Conservation (phyloP, 2,113 vertebrate genomes). For the Lasiurus cinereus region DNA sequence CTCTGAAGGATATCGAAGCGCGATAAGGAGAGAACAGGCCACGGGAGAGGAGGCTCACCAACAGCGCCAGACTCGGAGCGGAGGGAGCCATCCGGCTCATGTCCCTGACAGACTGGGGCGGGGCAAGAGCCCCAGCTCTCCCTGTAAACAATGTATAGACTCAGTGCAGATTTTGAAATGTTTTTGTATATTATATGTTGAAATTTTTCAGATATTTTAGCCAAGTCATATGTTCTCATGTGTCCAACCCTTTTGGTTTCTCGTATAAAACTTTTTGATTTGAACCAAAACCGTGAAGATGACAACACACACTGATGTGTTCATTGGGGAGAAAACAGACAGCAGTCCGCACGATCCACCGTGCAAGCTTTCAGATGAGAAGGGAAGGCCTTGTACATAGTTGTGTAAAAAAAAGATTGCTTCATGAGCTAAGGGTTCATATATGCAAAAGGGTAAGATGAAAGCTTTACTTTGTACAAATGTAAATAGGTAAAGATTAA, state of each 20-base stretch:
- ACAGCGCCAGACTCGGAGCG: slow-evolving; percentile 42
- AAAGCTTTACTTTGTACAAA: slow-evolving; percentile 99
- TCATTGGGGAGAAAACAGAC: neutral
- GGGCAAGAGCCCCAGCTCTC: slow-evolving; percentile 17
- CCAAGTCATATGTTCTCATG: slow-evolving; percentile 87
- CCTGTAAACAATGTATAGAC: slow-evolving; percentile 89
- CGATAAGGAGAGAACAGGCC: slow-evolving; percentile 88
- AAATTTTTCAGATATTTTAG: slow-evolving; percentile 91
- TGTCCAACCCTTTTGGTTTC: slow-evolving; percentile 86
- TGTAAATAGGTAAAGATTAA: slow-evolving; percentile 95
- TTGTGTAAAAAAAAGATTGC: slow-evolving; percentile 89
- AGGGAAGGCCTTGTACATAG: slow-evolving; percentile 93
- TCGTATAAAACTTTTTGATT: slow-evolving; percentile 85
- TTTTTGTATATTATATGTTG: slow-evolving; percentile 91
- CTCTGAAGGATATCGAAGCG: slow-evolving; percentile 98
- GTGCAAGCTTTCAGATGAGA: slow-evolving; percentile 82
- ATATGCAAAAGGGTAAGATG: slow-evolving; percentile 99
- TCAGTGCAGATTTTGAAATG: slow-evolving; percentile 89
- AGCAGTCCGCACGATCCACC: slow-evolving; percentile 65
- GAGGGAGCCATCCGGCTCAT: neutral
- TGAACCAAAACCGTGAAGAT: slow-evolving; percentile 86
- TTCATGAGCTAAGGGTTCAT: slow-evolving; percentile 95
- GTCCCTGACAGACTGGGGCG: slow-evolving; percentile 74
- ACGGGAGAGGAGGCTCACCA: slow-evolving; percentile 62
- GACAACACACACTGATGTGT: slow-evolving; percentile 64